Evolutionary conservation across 2,797 vertebrate genomes (phyloP).

Genomic region (Pseudochaenichthys georgianus): DNA sequence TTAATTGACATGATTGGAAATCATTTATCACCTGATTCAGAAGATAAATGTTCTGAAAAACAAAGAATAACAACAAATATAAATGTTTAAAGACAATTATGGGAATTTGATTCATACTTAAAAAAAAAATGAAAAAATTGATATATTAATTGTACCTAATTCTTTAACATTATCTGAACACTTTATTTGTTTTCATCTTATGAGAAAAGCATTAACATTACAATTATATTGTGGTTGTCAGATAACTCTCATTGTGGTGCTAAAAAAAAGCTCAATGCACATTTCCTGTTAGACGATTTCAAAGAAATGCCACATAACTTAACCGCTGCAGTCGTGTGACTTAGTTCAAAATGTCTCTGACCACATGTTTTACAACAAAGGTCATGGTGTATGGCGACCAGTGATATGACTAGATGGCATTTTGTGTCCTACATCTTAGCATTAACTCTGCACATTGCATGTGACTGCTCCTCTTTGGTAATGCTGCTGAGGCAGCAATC

Average conservation of each 20-base stretch:
- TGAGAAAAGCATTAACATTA: constrained; percentile 30
- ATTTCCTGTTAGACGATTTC: constrained; percentile 52
- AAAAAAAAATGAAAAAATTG: not conserved
- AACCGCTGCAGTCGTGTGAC: constrained; percentile 31
- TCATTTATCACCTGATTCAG: constrained; percentile 12
- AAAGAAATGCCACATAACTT: constrained; percentile 52
- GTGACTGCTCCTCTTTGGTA: constrained; percentile 1
- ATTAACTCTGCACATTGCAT: constrained; percentile 22
- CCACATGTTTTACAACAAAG: constrained; percentile 47
- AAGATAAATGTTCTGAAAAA: not conserved
- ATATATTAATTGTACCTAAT: not conserved
- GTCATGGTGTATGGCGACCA: constrained; percentile 18
- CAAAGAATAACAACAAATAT: too few species aligned
- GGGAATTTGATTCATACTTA: not conserved
- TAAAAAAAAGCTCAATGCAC: constrained; percentile 28
- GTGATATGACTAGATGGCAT: constrained; percentile 40
- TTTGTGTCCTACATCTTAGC: constrained; percentile 34
- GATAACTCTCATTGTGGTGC: constrained; percentile 28
- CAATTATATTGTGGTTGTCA: constrained; percentile 40
- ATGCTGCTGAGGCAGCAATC: constrained; percentile 22
- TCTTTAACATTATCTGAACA: constrained; percentile 4
- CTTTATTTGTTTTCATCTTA: constrained; percentile 5
- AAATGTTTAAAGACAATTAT: constrained; percentile 19
- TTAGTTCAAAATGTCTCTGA: constrained; percentile 47
- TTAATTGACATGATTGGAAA: not conserved